Evolutionary conservation across 2,888 invertebrate species (phyloP).

Genomic region (Oscheius sp.): DNA sequence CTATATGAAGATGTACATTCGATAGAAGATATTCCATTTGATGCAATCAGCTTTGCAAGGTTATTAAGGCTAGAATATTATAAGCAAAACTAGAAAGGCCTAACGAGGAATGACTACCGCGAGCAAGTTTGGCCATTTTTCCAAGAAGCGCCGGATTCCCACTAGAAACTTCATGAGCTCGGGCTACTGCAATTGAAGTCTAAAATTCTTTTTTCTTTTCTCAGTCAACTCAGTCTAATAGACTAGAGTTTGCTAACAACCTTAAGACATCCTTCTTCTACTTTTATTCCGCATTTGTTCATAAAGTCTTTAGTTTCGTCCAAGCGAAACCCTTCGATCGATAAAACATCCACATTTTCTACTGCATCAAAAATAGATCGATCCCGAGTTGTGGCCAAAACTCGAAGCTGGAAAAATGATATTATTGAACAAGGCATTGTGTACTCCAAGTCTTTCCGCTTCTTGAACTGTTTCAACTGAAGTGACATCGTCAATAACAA

Average conservation of each 20-base stretch:
- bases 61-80: neutral
- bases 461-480: conserved; percentile 42
- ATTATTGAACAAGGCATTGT: neutral
- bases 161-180: conserved; percentile 28
- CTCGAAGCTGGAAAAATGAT: conserved; percentile 31
- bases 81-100: neutral
- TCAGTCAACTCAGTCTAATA: neutral
- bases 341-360: conserved; percentile 32
- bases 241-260: neutral
- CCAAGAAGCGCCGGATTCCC: conserved; percentile 40
- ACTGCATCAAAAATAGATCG: conserved; percentile 33
- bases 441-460: conserved; percentile 38
- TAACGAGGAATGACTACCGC: neutral
- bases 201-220: neutral
- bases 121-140: conserved; percentile 34
- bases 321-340: conserved; percentile 31
- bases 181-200: neutral
- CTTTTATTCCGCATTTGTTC: neutral
- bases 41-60: neutral
- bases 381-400: conserved; percentile 39
- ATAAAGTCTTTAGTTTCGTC: conserved; percentile 34
- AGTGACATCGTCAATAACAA: conserved; percentile 50
- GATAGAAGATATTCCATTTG: conserved; percentile 23
- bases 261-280: neutral
- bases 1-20: conserved; percentile 37